Evolutionary conservation across 2,888 invertebrate genomes (phyloP).

Genomic region (Netelia inedita): DNA sequence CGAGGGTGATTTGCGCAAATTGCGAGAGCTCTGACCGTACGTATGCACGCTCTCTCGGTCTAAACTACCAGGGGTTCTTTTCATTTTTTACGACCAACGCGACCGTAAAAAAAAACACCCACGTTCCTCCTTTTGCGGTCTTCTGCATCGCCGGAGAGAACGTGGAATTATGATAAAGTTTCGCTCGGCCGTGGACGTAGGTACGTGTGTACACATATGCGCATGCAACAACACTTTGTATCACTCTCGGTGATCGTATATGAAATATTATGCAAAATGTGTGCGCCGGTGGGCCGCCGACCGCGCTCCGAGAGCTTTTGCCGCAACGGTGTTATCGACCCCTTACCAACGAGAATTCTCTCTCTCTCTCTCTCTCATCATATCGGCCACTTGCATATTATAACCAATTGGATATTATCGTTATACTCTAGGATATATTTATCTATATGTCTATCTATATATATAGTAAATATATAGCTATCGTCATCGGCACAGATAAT

Average conservation of each 20-base stretch:
- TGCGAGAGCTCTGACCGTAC: background rate
- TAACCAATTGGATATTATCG: slow-evolving; percentile 5
- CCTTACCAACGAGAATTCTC: slow-evolving; percentile 56
- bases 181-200: background rate
- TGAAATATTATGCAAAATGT: slow-evolving; percentile 56
- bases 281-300: background rate
- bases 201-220: slow-evolving; percentile 16
- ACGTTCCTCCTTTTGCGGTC: background rate
- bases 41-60: background rate
- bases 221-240: background rate
- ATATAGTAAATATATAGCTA: slow-evolving; percentile 5
- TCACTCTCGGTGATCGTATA: background rate
- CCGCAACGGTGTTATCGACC: slow-evolving; percentile 59
- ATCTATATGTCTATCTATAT: slow-evolving; percentile 7
- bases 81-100: slow-evolving; percentile 33
- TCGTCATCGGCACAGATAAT: slow-evolving; percentile 60
- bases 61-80: background rate
- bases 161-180: slow-evolving; percentile 44
- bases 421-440: slow-evolving; percentile 25
- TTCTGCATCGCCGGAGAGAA: slow-evolving; percentile 5
- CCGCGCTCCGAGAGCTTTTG: slow-evolving; percentile 1
- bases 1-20: background rate
- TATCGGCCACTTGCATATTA: slow-evolving; percentile 37
- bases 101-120: slow-evolving; percentile 7
- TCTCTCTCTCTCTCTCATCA: slow-evolving; percentile 21